These are phyloP conservation scores for Odocoileus hemionus DNA, from an alignment of 2,113 vertebrate species.

Conservation along the genomic window DNA sequence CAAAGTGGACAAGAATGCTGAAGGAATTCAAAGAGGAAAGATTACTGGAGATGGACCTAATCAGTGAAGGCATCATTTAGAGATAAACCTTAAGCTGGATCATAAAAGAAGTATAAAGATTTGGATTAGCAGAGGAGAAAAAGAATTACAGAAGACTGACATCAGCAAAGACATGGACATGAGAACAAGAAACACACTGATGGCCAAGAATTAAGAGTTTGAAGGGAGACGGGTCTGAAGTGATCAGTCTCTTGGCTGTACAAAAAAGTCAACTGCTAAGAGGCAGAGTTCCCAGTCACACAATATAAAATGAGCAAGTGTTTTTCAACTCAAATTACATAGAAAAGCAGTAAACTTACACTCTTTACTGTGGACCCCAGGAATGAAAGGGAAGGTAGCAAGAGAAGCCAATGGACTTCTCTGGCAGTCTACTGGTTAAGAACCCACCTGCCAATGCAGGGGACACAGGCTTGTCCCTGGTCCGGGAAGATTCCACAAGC, in stretches of 20 bases:
- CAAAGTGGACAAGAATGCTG: background rate
- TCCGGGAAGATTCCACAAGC: background rate
- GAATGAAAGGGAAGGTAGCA: background rate
- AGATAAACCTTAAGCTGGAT: conserved; percentile 38
- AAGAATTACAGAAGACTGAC: background rate
- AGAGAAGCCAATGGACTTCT: background rate
- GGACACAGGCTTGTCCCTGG: background rate
- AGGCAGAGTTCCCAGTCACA: background rate
- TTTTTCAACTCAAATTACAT: conserved; percentile 17
- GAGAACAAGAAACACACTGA: background rate
- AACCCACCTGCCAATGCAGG: background rate
- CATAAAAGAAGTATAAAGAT: conserved; percentile 23
- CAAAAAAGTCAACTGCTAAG: background rate
- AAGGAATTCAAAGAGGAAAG: conserved; percentile 27
- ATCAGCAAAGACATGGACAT: background rate
- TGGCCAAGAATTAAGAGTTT: background rate
- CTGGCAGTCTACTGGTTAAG: background rate
- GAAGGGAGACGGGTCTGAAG: background rate
- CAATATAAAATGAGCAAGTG: conserved; percentile 3
- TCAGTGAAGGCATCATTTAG: background rate
- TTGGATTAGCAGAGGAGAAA: background rate
- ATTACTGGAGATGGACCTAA: background rate
- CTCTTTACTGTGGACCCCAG: background rate
- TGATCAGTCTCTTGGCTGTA: background rate
- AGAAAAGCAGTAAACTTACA: background rate